Evolutionary conservation across 2,888 invertebrate species (phyloP).

Genomic region (Pterobdella sp.): DNA sequence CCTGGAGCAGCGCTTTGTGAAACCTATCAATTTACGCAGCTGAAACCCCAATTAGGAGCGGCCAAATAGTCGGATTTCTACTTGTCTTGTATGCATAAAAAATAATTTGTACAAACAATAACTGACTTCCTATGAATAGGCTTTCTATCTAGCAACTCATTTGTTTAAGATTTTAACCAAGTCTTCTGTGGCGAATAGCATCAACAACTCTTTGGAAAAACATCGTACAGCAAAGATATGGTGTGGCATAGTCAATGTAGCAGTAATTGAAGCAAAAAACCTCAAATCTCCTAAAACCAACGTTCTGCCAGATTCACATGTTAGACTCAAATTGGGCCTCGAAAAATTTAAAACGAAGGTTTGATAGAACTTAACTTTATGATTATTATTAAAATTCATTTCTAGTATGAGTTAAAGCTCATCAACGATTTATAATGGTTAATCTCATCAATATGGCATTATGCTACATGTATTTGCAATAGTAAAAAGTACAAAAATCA

Average conservation of each 20-base stretch:
- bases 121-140: too few species aligned
- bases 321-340: slow-evolving; percentile 90
- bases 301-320: slow-evolving; percentile 81
- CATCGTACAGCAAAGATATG: slow-evolving; percentile 64
- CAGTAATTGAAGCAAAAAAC: slow-evolving; percentile 88
- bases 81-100: too few species aligned
- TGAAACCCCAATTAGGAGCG: too few species aligned
- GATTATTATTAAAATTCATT: too few species aligned
- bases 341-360: slow-evolving; percentile 93
- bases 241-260: slow-evolving; percentile 92
- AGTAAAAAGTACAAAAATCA: neutral
- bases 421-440: too few species aligned
- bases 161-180: slow-evolving; percentile 1
- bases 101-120: too few species aligned
- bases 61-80: too few species aligned
- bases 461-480: neutral
- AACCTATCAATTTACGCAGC: too few species aligned
- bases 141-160: neutral
- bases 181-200: neutral
- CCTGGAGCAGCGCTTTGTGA: too few species aligned
- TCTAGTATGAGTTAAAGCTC: too few species aligned
- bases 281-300: slow-evolving; percentile 75
- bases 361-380: slow-evolving; percentile 15
- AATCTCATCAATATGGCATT: neutral
- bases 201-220: slow-evolving; percentile 6